Evolutionary conservation across 2,113 vertebrate genomes (phyloP).

Genomic region (Seriola aureovittata): DNA sequence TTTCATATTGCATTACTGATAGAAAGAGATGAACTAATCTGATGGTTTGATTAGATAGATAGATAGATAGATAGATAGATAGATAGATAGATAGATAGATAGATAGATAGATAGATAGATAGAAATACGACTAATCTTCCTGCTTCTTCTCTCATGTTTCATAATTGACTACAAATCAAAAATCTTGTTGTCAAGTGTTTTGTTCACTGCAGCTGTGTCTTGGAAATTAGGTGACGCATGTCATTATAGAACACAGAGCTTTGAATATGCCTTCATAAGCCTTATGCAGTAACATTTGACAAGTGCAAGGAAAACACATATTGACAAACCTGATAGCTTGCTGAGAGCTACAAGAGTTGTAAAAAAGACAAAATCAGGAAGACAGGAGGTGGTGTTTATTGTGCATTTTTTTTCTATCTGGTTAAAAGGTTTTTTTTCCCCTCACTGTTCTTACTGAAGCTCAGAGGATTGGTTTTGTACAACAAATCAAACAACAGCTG

Average conservation of each 20-base stretch:
- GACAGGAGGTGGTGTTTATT: slow-evolving; percentile 29
- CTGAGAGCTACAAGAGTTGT: slow-evolving; percentile 23
- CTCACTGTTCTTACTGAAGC: slow-evolving; percentile 31
- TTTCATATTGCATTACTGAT: not conserved
- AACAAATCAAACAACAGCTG: slow-evolving; percentile 70
- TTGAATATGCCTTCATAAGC: slow-evolving; percentile 30
- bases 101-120: not conserved
- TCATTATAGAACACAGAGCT: slow-evolving; percentile 19
- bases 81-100: not conserved
- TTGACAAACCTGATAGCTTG: slow-evolving; percentile 43
- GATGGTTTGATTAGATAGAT: slow-evolving; percentile 1
- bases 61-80: not conserved
- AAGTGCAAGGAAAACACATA: slow-evolving; percentile 35
- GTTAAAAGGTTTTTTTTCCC: not conserved
- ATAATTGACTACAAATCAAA: slow-evolving; percentile 48
- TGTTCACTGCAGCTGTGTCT: slow-evolving; percentile 22
- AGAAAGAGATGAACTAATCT: not conserved
- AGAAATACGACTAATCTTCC: not conserved
- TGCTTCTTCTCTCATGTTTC: not conserved
- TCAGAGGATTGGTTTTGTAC: slow-evolving; percentile 58
- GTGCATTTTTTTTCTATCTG: slow-evolving; percentile 18
- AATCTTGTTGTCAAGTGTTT: slow-evolving; percentile 32
- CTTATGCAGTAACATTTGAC: slow-evolving; percentile 6
- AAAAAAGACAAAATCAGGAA: slow-evolving; percentile 8
- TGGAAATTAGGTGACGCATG: not conserved